Conservation (phyloP, 2,113 vertebrate genomes). For the Hepsetus odoe region DNA sequence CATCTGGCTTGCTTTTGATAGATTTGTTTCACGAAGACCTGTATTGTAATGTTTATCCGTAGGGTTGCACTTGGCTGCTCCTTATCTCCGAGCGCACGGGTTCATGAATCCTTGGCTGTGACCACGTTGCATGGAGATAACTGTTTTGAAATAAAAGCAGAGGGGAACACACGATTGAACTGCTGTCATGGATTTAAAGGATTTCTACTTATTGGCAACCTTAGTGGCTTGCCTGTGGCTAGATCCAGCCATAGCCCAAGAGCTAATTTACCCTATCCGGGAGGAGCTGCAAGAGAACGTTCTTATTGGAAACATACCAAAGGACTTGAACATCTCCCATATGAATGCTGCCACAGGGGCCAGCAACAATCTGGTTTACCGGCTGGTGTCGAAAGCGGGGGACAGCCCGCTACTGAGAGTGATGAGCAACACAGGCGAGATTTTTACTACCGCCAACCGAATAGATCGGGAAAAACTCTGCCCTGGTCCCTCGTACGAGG, state of each 20-base stretch:
- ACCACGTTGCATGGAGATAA: slow-evolving; percentile 78
- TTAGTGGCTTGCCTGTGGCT: slow-evolving; percentile 94
- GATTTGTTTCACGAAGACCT: slow-evolving; percentile 56
- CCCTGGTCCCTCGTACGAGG: slow-evolving; percentile 89
- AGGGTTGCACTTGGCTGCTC: slow-evolving; percentile 86
- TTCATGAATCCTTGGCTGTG: slow-evolving; percentile 82
- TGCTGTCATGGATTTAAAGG: slow-evolving; percentile 96
- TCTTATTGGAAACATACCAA: slow-evolving; percentile 99
- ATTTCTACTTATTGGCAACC: slow-evolving; percentile 98
- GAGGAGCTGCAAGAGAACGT: slow-evolving; percentile 98
- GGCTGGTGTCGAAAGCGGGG: slow-evolving; percentile 96
- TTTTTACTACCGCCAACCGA: slow-evolving; percentile 95
- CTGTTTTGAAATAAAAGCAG: slow-evolving; percentile 62
- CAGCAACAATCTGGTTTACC: slow-evolving; percentile 94
- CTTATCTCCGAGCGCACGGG: slow-evolving; percentile 80
- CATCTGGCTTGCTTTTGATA: not conserved
- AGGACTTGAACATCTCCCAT: slow-evolving; percentile 98
- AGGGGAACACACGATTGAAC: slow-evolving; percentile 77
- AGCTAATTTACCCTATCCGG: slow-evolving; percentile 98
- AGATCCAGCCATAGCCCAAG: slow-evolving; percentile 96
- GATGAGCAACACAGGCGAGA: slow-evolving; percentile 94
- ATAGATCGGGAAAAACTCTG: slow-evolving; percentile 98
- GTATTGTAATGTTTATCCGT: slow-evolving; percentile 78
- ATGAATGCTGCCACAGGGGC: slow-evolving; percentile 92
- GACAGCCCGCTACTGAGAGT: slow-evolving; percentile 96